Percentiles rank a stretch among this genome's conserved stretches.
Conservation (phyloP, 2,888 invertebrate genomes). For the Parnassius smintheus region DNA sequence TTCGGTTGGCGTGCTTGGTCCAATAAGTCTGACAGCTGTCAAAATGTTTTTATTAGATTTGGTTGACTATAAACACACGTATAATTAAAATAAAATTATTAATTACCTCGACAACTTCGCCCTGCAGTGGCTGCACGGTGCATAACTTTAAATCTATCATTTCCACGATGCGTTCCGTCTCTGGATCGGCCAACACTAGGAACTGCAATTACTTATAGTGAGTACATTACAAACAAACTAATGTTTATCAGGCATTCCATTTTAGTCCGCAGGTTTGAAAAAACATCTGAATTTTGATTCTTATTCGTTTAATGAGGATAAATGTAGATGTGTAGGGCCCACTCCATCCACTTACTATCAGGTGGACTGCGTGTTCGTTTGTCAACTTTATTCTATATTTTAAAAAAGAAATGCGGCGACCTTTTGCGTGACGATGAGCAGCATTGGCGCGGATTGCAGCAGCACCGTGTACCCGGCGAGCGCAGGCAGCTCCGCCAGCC, state of each 20-base stretch:
- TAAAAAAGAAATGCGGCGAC: slow-evolving; percentile 33
- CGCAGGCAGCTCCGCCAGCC: slow-evolving; percentile 51
- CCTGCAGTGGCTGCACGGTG: slow-evolving; percentile 47
- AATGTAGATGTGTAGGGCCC: no score
- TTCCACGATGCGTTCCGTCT: slow-evolving; percentile 59
- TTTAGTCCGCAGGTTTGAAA: no score
- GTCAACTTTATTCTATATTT: no score
- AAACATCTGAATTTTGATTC: no score
- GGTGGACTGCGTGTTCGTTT: no score
- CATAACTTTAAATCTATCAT: slow-evolving; percentile 63
- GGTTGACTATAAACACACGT: not conserved
- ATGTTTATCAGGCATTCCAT: no score
- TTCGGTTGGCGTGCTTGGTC: no score
- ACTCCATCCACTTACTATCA: no score
- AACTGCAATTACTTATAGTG: slow-evolving; percentile 42
- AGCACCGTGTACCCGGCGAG: slow-evolving; percentile 43
- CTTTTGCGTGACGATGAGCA: slow-evolving; percentile 60
- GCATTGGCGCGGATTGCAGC: slow-evolving; percentile 47
- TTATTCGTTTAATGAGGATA: no score
- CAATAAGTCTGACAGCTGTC: no score
- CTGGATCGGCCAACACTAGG: slow-evolving; percentile 58
- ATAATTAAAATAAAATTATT: not conserved
- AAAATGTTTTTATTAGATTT: no score
- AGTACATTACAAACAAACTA: not conserved
- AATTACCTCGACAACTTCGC: slow-evolving; percentile 54